Base-by-base conservation (phyloP, 2,888 invertebrate genomes). In the Xylota sylvarum region DNA sequence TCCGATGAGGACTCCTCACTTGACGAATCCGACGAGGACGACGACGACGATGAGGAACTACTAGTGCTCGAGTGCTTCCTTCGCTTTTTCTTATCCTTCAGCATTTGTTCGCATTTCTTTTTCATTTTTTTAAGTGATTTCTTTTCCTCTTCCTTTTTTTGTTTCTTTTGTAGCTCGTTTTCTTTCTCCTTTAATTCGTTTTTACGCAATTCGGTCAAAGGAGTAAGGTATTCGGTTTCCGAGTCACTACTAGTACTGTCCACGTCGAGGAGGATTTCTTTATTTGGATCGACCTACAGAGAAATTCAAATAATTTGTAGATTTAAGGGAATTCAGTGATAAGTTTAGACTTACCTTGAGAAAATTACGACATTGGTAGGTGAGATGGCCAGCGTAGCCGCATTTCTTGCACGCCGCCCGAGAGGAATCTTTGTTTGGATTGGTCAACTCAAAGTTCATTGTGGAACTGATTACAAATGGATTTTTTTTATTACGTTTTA, bases 361-460 rank as follows among this genome's bases (percentile, higher is more conserved):
- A 92, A 98, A 98, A 93, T 99, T 99, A 89, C 98, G 94, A 91
- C 98, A 99, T 91, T 99, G 98, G 92, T 96, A 98, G 12, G 99
- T 98, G 89, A 99, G 94, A 92, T 99, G 98, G 1, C 98, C 98
- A 84, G 97, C 97, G 93, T 98, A 98, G 88, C 98, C 98, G 94
- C 98, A 98, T 93, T 98, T 98, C 92, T 97, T 97, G 91, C 98
- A 98, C 0, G 98, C 97, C 19, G 97, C 96, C 56, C 97, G 94
- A 48, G 95, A 93, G 32, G 94, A 94, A 89, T 96, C 96, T 91
- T 97, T 97, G 88, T 96, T 96, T 90, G 92, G 89, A 85, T 91
- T 92, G 62, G 90, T 89, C 48, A 92, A 82, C 64, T 91, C 90
- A 88, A 91, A 92, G 81, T 91, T 92, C 93, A 92, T 92, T 50